Conservation (phyloP, 2,797 vertebrate genomes). For the Pseudochirops cupreus region DNA sequence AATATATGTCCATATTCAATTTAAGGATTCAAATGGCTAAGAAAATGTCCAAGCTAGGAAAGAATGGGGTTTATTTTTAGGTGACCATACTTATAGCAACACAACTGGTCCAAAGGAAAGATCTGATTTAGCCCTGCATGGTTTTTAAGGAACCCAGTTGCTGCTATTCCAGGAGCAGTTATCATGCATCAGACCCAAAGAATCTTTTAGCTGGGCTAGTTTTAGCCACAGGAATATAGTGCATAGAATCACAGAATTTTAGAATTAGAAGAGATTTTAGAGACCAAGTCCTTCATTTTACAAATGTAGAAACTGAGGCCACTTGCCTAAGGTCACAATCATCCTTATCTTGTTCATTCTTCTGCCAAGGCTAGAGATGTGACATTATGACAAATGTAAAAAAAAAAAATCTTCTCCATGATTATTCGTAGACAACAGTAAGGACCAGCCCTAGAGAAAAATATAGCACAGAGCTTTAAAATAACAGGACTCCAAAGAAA, state of each 20-base stretch:
- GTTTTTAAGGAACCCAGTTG: not conserved
- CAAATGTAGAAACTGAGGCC: not conserved
- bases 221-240: constrained; percentile 3
- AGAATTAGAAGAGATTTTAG: not conserved
- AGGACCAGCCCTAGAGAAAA: not conserved
- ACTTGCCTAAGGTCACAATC: not conserved
- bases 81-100: not conserved
- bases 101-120: constrained; percentile 27
- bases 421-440: not conserved
- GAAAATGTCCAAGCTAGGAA: constrained; percentile 25
- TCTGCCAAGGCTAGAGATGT: not conserved
- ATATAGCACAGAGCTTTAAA: not conserved
- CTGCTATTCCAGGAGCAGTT: not conserved
- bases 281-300: not conserved
- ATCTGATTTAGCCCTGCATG: constrained; percentile 39
- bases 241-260: not conserved
- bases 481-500: not conserved
- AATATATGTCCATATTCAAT: not conserved
- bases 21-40: constrained; percentile 21
- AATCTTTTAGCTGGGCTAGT: constrained; percentile 10
- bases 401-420: not conserved
- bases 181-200: not conserved
- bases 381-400: not conserved
- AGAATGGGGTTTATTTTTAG: constrained; percentile 41
- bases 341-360: not conserved